Evolutionary conservation across 1,140 invertebrate genomes (phyloP).

Genomic region (Geopemphigus sp.): DNA sequence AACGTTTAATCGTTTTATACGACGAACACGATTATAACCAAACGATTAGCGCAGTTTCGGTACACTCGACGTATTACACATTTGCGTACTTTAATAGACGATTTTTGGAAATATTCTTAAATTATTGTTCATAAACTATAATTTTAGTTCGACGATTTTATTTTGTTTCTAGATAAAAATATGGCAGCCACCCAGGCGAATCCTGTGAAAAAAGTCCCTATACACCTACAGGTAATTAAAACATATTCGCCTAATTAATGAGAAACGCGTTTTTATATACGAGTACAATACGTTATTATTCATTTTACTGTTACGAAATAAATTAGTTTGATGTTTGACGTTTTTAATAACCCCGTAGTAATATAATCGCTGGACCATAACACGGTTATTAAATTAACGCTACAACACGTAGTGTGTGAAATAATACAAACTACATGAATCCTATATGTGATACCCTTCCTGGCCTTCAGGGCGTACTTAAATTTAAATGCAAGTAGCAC

Average conservation of each 20-base stretch:
- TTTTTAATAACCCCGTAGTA: neutral
- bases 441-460: neutral
- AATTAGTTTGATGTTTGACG: neutral
- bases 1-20: neutral
- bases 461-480: neutral
- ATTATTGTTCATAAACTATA: too few relatives aligned
- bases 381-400: neutral
- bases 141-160: too few relatives aligned
- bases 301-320: neutral
- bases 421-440: neutral
- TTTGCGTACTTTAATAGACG: too few relatives aligned
- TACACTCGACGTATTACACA: too few relatives aligned
- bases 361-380: neutral
- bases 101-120: too few relatives aligned
- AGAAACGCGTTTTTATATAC: neutral
- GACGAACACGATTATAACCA: too few relatives aligned
- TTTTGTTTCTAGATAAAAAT: conserved; percentile 29
- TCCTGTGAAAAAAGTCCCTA: conserved; percentile 88
- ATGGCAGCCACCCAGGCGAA: conserved; percentile 55
- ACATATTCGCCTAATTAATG: neutral
- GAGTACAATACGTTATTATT: neutral
- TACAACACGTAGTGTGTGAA: neutral
- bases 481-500: neutral
- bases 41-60: too few relatives aligned
- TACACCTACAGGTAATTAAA: conserved; percentile 81